Evolutionary conservation across 2,113 vertebrate genomes (phyloP), one percentile per base, ranked within the genome.

Genomic region (Podiceps cristatus): DNA sequence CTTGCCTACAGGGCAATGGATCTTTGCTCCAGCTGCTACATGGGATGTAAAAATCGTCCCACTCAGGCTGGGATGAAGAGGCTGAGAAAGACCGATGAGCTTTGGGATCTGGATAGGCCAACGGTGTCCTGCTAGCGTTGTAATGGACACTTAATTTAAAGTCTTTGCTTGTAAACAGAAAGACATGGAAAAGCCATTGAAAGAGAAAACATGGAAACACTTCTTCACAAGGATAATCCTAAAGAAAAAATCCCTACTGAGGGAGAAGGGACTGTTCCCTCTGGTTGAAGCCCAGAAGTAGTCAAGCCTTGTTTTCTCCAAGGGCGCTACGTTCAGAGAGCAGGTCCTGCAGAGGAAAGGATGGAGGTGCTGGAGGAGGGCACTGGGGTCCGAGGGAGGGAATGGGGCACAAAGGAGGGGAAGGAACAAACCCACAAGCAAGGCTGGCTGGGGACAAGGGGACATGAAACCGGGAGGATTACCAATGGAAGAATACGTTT

Each of bases 401-500:
- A 73, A 18, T 0, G 0, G 47, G n/a, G 5, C 60, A 90, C 63
- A 56, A 66, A 87, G 69, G 47, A 88, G 40, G 24, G 53, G 59
- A 69, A 80, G 66, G 68, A 88, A 72, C 35, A 85, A 89, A 92
- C 52, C 31, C 47, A 67, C 0, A 0, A 88, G 73, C 0, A 4
- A 91, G 56, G 86, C 64, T 13, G 18, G 44, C n/a, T 7, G 5
- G 64, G 68, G 52, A 91, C 37, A 87, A 81, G 9, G 55, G 59
- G 76, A 83, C 79, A 88, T 2, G 5, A 87, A 83, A 47, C 47
- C 2, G 0, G 50, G 77, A 94, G 66, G 67, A 90, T 91, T 81
- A 80, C 90, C 93, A 95, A 64, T 76, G 91, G 88, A 94, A 96
- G 80, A 97, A 95, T 75, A 73, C 3, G 3, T 64, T 82, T 92